Percentiles rank a stretch among this genome's conserved stretches.
Conservation (phyloP, 2,113 vertebrate species). For the Gulo gulo region DNA sequence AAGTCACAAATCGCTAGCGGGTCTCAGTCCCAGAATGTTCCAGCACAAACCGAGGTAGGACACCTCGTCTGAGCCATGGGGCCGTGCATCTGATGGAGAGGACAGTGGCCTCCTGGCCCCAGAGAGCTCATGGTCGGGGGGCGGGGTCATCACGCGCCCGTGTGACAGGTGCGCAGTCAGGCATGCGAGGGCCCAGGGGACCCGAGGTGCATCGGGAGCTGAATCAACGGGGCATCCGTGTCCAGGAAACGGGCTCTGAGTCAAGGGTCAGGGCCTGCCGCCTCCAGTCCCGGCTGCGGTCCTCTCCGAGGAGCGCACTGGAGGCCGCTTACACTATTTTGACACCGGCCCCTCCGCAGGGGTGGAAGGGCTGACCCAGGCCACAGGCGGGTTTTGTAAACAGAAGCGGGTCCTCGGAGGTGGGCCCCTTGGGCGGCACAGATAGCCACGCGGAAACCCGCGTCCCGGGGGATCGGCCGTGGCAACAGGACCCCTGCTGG, state of each 20-base stretch:
- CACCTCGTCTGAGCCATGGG: background rate
- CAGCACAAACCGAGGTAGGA: background rate
- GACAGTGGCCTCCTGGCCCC: background rate
- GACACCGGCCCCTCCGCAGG: background rate
- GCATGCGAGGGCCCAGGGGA: too few species aligned
- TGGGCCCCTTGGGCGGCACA: background rate
- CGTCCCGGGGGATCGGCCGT: background rate
- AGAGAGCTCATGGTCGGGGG: background rate
- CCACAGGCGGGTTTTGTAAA: background rate
- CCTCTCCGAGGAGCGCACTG: background rate
- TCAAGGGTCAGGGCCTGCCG: background rate
- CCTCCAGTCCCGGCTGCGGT: background rate
- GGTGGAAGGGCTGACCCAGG: background rate
- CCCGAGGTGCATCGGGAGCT: background rate
- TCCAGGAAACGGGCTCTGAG: background rate
- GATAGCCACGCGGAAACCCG: background rate
- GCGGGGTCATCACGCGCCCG: rapidly evolving
- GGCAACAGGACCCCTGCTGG: background rate
- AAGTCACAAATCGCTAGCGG: background rate
- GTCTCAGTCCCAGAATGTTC: background rate
- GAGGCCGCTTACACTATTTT: background rate
- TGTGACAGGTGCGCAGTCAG: background rate
- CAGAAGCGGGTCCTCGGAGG: background rate
- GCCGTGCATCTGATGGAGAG: background rate
- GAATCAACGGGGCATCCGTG: background rate